Evolutionary conservation across 2,888 invertebrate genomes (phyloP), one percentile per base, ranked within the genome.

Genomic region (Tiphia femorata): DNA sequence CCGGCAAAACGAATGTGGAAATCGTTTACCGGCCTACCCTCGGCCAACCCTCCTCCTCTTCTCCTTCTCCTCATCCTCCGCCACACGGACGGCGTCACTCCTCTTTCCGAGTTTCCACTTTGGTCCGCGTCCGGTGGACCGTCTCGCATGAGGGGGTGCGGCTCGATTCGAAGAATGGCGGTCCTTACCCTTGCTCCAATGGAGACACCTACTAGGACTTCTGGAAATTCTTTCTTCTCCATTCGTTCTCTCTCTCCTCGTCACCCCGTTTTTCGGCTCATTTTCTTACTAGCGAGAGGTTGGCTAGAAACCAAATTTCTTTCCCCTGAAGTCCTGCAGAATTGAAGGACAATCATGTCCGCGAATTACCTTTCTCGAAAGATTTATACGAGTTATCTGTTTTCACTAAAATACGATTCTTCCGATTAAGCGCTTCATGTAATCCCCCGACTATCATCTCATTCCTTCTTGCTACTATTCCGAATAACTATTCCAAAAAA

Each of bases 301-400:
- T 65, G 68, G 68, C 64, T 57, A 54, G 12, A 49, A 60, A 73
- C 63, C 73, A 73, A 71, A 71, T 73, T 70, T 67, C n/a, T n/a
- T n/a, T n/a, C n/a, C n/a, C n/a, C n/a, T n/a, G n/a, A n/a, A n/a
- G n/a, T n/a, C n/a, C n/a, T n/a, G n/a, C n/a, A n/a, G n/a, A n/a
- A n/a, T n/a, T n/a, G n/a, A n/a, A n/a, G n/a, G n/a, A n/a, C n/a
- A n/a, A n/a, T n/a, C n/a, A n/a, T n/a, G n/a, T n/a, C n/a, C n/a
- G n/a, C n/a, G n/a, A n/a, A n/a, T n/a, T n/a, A n/a, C n/a, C n/a
- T n/a, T n/a, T n/a, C n/a, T n/a, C n/a, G n/a, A n/a, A n/a, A n/a
- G n/a, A n/a, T n/a, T n/a, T n/a, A n/a, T n/a, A n/a, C n/a, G n/a
- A n/a, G n/a, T n/a, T n/a, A n/a, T n/a, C n/a, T n/a, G n/a, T n/a